Evolutionary conservation across 2,888 invertebrate genomes (phyloP).

Genomic region (Ormia ochracea): DNA sequence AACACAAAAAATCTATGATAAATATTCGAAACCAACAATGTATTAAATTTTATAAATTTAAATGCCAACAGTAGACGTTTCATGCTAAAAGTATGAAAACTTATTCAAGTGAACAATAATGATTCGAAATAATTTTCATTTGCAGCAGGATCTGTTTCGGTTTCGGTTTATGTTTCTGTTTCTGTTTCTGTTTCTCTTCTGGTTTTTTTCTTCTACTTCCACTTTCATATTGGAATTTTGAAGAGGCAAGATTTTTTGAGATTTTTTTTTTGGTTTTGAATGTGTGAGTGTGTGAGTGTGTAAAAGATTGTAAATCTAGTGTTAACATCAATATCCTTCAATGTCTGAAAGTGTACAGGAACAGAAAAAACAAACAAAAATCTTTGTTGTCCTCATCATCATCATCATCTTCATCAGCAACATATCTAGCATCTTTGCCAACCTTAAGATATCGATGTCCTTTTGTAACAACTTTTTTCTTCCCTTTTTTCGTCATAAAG

Average conservation of each 20-base stretch:
- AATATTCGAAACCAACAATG: conserved; percentile 48
- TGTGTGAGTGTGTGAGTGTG: conserved; percentile 23
- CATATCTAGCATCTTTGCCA: conserved; percentile 67
- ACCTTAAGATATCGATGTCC: conserved; percentile 72
- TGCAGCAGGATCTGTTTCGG: conserved; percentile 40
- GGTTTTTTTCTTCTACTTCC: background rate
- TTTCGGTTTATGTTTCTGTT: too few relatives aligned
- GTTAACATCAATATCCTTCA: conserved; percentile 62
- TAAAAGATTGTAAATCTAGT: conserved; percentile 61
- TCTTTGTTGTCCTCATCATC: conserved; percentile 65
- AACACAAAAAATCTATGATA: conserved; percentile 36
- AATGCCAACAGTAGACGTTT: conserved; percentile 16
- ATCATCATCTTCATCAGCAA: background rate
- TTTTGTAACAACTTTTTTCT: conserved; percentile 69
- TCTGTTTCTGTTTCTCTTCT: too few relatives aligned
- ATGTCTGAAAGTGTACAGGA: conserved; percentile 51
- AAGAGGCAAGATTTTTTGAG: conserved; percentile 54
- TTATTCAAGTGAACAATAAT: conserved; percentile 63
- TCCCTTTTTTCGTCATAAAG: conserved; percentile 61
- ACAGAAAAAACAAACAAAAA: conserved; percentile 51
- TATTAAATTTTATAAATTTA: conserved; percentile 43
- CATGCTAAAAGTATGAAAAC: conserved; percentile 45
- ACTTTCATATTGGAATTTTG: conserved; percentile 19
- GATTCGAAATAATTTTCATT: conserved; percentile 62
- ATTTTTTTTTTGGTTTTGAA: conserved; percentile 15